Evolutionary conservation across 2,888 invertebrate species (phyloP), one percentile per base, ranked within the genome.

Genomic region (Erebia aethiops): DNA sequence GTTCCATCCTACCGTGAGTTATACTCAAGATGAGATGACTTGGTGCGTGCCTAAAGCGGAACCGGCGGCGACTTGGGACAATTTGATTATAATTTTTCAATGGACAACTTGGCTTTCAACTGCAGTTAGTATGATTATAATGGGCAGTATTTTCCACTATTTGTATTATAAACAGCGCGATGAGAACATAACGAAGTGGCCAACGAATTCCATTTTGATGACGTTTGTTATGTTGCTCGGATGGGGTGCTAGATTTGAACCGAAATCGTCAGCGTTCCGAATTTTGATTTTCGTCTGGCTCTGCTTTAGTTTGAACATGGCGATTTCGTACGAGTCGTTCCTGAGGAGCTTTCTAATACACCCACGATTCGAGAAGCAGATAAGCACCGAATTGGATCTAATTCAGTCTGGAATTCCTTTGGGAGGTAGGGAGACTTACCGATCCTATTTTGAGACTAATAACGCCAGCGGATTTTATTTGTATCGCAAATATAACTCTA

Each of bases 271-370:
- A 3, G 85, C 89, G 60, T 93, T 93, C 75, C 85, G 94, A 73
- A 88, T 93, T 67, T 76, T 93, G 75, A 84, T 94, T 77, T 89
- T 93, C 67, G 80, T 83, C 76, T 94, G 94, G 94, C 85, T 94
- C 43, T 88, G 87, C 80, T 94, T 93, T 80, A 90, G 92, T 75
- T 84, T 93, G 80, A 94, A 92, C 85, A 88, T 94, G 86, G 87
- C 87, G 73, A 92, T 93, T 78, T 89, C 91, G 61, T 94, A 93
- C 82, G 92, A 90, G 82, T 93, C 94, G 76, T 91, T 93, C 80
- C 86, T 94, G 72, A 87, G 93, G 82, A 92, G 87, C 81, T 94
- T 92, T 82, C 80, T 94, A 85, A 93, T 94, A 88, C 92, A 94
- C 76, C 94, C 94, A 74, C 86, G 93, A 81, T 93, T 88, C 80